These are phyloP conservation scores for Hemicrepidius hirtus DNA, from an alignment of 2,888 invertebrate genomes.

Conservation along the genomic window DNA sequence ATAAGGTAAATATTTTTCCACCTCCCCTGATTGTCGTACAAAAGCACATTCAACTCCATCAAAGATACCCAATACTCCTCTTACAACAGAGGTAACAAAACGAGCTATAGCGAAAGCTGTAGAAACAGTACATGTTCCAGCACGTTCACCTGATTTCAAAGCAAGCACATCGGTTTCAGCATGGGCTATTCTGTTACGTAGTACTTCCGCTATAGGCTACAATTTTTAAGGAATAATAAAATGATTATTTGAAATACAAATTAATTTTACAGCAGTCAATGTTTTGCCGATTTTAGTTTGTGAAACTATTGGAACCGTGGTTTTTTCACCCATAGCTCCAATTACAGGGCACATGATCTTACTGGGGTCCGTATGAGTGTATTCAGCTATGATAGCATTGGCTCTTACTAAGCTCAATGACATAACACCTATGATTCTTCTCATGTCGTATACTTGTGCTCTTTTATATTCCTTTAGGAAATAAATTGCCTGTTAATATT, in stretches of 20 bases:
- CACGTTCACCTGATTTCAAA: slow-evolving; percentile 61
- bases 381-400: slow-evolving; percentile 62
- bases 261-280: slow-evolving; percentile 31
- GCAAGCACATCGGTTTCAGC: slow-evolving; percentile 63
- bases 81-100: slow-evolving; percentile 65
- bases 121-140: slow-evolving; percentile 61
- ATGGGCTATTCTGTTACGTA: slow-evolving; percentile 61
- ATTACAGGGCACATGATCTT: slow-evolving; percentile 65
- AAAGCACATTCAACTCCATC: slow-evolving; percentile 68
- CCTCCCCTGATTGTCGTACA: slow-evolving; percentile 67
- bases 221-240: neutral
- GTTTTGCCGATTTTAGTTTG: slow-evolving; percentile 61
- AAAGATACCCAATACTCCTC: slow-evolving; percentile 64
- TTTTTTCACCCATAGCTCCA: slow-evolving; percentile 64
- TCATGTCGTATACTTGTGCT: slow-evolving; percentile 63
- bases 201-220: slow-evolving; percentile 49
- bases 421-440: slow-evolving; percentile 66
- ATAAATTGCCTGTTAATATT: too few species aligned
- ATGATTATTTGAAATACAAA: neutral
- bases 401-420: slow-evolving; percentile 62
- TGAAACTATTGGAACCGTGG: slow-evolving; percentile 66
- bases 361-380: slow-evolving; percentile 60
- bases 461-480: slow-evolving; percentile 66
- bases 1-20: slow-evolving; percentile 67
- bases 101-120: slow-evolving; percentile 66